phyloP scores from a whole-genome alignment of 1,140 invertebrate genomes.

The Aphidius gifuensis region DNA sequence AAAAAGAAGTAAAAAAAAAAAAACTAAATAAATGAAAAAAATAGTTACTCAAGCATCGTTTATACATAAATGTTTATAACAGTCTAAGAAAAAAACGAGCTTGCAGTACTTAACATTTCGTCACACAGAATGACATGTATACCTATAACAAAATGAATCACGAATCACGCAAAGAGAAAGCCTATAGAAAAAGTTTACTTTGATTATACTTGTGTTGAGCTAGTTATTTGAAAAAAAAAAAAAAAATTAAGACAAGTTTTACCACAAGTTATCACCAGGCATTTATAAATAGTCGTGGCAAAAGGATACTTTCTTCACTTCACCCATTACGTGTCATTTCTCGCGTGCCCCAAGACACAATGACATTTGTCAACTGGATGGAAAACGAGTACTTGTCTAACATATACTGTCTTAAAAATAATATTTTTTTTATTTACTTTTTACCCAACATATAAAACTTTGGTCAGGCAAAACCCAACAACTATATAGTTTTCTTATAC shows the following conservation, averaged over 20 bases:
- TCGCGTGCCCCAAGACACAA: constrained; percentile 15
- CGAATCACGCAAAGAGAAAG: neutral
- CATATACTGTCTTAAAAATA: too few relatives aligned
- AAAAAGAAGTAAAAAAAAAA: too few relatives aligned
- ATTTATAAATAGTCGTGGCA: constrained; percentile 26
- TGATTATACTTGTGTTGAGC: too few relatives aligned
- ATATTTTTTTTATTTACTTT: too few relatives aligned
- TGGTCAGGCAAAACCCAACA: too few relatives aligned
- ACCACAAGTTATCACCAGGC: constrained; percentile 25
- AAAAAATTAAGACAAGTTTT: constrained; percentile 5
- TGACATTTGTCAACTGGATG: constrained; percentile 22
- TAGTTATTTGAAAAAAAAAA: neutral
- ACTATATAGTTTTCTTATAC: too few relatives aligned
- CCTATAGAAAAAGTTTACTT: constrained; percentile 4
- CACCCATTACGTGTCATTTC: constrained; percentile 7
- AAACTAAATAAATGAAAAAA: too few relatives aligned
- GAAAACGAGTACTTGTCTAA: neutral
- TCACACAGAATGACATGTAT: neutral
- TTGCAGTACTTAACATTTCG: neutral
- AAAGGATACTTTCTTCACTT: constrained; percentile 19
- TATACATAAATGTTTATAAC: neutral
- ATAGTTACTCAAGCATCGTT: too few relatives aligned
- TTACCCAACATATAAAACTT: too few relatives aligned
- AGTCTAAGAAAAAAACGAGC: too few relatives aligned
- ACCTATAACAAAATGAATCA: neutral